phyloP scores from a whole-genome alignment of 2,888 invertebrate genomes.

The Mythimna ferrago region DNA sequence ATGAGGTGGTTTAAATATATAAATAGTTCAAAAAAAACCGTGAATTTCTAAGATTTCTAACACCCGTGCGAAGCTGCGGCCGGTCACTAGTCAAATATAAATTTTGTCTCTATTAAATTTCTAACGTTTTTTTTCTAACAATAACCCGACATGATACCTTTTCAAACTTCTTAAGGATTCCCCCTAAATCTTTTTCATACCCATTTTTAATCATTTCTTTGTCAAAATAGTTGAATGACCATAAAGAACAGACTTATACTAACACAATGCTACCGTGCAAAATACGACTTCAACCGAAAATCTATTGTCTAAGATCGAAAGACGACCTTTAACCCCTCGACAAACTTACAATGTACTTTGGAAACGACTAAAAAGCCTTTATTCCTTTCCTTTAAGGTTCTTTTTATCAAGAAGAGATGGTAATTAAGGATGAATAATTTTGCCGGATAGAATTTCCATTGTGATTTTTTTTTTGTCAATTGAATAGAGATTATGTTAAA shows the following conservation, averaged over 20 bases:
- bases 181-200: conserved; percentile 25
- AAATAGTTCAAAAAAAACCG: no score
- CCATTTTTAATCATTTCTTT: conserved; percentile 45
- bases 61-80: no score
- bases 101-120: no score
- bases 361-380: background rate
- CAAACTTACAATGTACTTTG: conserved; percentile 6
- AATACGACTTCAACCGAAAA: conserved; percentile 60
- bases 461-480: conserved; percentile 50
- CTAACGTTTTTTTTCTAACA: conserved; percentile 15
- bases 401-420: fast-evolving
- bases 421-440: conserved; percentile 21
- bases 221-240: conserved; percentile 49
- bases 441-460: conserved; percentile 55
- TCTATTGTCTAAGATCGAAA: conserved; percentile 49
- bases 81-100: no score
- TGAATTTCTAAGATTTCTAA: no score
- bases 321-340: conserved; percentile 47
- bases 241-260: conserved; percentile 55
- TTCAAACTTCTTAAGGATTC: conserved; percentile 1
- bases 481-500: conserved; percentile 59
- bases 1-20: no score
- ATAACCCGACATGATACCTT: conserved; percentile 34
- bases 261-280: conserved; percentile 61
- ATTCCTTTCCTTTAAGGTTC: background rate